Base-by-base conservation (phyloP, 2,113 vertebrate species). In the Salminus brasiliensis region DNA sequence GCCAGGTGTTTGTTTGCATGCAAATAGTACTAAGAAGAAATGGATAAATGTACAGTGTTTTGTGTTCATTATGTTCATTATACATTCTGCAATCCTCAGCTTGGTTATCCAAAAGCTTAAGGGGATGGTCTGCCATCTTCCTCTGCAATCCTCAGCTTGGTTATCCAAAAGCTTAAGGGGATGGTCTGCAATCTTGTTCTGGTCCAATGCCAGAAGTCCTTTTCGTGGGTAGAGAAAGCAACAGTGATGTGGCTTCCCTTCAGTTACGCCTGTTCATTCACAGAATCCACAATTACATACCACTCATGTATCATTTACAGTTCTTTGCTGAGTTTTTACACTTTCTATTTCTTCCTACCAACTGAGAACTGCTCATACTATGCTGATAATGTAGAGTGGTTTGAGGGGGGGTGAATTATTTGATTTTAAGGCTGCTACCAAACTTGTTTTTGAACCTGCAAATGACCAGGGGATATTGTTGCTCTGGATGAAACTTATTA, bases 401-500 rank as follows among this genome's bases (percentile, higher is more conserved):
- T 9, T 5, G 36, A 39, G 36, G 36, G 4, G 4, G 4, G 36
- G n/a, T n/a, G n/a, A n/a, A n/a, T n/a, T n/a, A n/a, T n/a, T 21
- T 49, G 47, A 41, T 29, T 45, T 15, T 23, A 75, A n/a, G n/a
- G 13, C 21, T 32, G 27, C 53, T 23, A 25, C 3, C 5, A 36
- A 25, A 41, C 13, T 7, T 16, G 21, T 12, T 0, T n/a, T 21
- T 25, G 43, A 52, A 27, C 21, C 2, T 53, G 63, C 2, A 6
- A 41, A 25, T 23, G 71, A 81, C 74, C 63, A 83, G 74, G 27
- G 81, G 79, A 71, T 81, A 72, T 78, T 45, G 30, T 53, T 53
- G 74, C 32, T 67, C 62, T 27, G 4, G 16, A 23, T 34, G 53
- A 15, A 45, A 32, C 1, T 34, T 16, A 30, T 63, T 63, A 4